Evolutionary conservation across 1,140 invertebrate species (phyloP).

Genomic region (Bilobella aurantiaca): DNA sequence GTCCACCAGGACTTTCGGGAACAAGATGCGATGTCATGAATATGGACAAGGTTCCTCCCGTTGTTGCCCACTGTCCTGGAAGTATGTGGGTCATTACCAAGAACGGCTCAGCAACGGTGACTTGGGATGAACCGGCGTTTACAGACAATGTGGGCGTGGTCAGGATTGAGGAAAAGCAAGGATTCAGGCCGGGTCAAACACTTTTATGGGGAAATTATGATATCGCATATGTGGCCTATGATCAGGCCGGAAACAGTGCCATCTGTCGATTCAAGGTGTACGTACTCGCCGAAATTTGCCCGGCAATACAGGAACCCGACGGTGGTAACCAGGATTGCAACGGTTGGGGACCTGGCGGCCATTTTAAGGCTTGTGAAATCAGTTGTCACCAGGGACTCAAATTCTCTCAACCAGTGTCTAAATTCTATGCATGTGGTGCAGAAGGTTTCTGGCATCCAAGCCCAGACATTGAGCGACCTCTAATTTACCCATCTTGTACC

Average conservation of each 20-base stretch:
- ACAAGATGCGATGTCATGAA: slow-evolving; percentile 70
- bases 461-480: slow-evolving; percentile 58
- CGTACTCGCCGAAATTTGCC: slow-evolving; percentile 82
- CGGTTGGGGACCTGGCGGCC: slow-evolving; percentile 75
- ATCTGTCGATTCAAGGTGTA: slow-evolving; percentile 89
- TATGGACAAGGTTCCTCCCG: slow-evolving; percentile 74
- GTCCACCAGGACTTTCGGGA: slow-evolving; percentile 71
- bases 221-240: slow-evolving; percentile 85
- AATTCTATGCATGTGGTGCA: slow-evolving; percentile 90
- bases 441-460: slow-evolving; percentile 94
- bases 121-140: slow-evolving; percentile 89
- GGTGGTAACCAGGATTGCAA: slow-evolving; percentile 82
- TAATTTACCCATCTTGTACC: slow-evolving; percentile 83
- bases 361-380: slow-evolving; percentile 86
- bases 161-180: slow-evolving; percentile 70
- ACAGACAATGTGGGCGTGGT: slow-evolving; percentile 73
- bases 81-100: slow-evolving; percentile 88
- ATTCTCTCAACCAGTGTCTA: slow-evolving; percentile 81
- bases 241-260: slow-evolving; percentile 79
- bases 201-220: slow-evolving; percentile 85
- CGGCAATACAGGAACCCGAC: slow-evolving; percentile 69
- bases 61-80: slow-evolving; percentile 78
- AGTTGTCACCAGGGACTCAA: slow-evolving; percentile 70
- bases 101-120: slow-evolving; percentile 79
- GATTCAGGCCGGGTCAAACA: slow-evolving; percentile 78